Percentiles rank a stretch among this genome's conserved stretches.
Conservation (phyloP, 2,888 invertebrate genomes). For the Drosophila macrospina region DNA sequence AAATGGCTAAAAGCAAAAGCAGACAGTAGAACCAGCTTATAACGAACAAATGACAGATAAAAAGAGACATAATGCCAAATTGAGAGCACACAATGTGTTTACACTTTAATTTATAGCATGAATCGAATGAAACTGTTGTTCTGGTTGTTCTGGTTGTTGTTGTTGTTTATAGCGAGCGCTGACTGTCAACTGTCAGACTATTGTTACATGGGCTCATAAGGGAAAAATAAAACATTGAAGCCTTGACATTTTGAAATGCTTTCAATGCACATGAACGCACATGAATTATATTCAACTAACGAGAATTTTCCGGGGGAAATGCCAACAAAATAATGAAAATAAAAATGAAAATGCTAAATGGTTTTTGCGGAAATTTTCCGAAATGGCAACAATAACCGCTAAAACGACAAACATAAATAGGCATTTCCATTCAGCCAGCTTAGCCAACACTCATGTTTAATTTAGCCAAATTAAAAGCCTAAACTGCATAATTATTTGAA, state of each 20-base stretch:
- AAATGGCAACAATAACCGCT: constrained; percentile 35
- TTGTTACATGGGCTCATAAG: constrained; percentile 3
- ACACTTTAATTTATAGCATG: too few relatives aligned
- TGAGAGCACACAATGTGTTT: too few relatives aligned
- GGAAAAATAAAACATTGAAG: constrained; percentile 50
- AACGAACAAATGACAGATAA: not conserved
- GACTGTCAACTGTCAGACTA: constrained; percentile 10
- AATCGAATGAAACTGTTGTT: too few relatives aligned
- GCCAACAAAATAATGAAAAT: constrained; percentile 20
- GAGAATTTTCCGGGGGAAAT: constrained; percentile 9
- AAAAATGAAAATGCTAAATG: constrained; percentile 10
- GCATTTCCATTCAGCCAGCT: not conserved
- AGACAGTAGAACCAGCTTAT: not conserved
- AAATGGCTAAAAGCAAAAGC: constrained; percentile 5
- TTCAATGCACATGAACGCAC: constrained; percentile 61
- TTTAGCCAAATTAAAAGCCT: not conserved
- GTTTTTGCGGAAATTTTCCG: constrained; percentile 28
- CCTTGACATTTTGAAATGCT: constrained; percentile 73
- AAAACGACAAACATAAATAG: constrained; percentile 10
- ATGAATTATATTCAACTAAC: constrained; percentile 54
- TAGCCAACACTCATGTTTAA: not conserved
- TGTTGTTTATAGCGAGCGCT: not conserved
- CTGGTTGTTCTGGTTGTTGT: too few relatives aligned
- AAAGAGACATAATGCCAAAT: too few relatives aligned
- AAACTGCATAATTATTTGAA: constrained; percentile 2